These are phyloP conservation scores for Polyommatus iphigenia DNA, from an alignment of 2,888 invertebrate genomes.

Conservation along the genomic window DNA sequence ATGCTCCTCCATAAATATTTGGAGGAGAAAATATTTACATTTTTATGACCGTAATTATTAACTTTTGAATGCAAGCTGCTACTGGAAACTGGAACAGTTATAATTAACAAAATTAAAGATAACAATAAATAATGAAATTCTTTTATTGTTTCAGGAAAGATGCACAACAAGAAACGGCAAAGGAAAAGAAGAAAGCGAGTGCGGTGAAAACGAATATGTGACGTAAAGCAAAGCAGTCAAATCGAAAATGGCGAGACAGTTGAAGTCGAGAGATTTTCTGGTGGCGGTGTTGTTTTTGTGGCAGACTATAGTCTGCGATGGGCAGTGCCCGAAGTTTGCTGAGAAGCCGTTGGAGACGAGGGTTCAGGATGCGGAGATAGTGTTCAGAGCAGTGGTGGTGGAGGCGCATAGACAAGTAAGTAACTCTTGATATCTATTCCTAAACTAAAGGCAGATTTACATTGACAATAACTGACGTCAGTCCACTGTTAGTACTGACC, in stretches of 20 bases:
- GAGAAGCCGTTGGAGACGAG: slow-evolving; percentile 76
- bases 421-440: slow-evolving; percentile 23
- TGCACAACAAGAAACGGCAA: slow-evolving; percentile 68
- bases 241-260: slow-evolving; percentile 57
- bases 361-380: slow-evolving; percentile 76
- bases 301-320: slow-evolving; percentile 75
- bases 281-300: slow-evolving; percentile 67
- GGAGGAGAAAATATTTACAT: neutral
- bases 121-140: slow-evolving; percentile 35
- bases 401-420: slow-evolving; percentile 71
- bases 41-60: neutral
- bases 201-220: slow-evolving; percentile 63
- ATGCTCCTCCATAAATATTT: neutral
- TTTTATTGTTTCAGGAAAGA: slow-evolving; percentile 68
- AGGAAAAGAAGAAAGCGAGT: slow-evolving; percentile 61
- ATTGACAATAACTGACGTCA: too few relatives aligned
- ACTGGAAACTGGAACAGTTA: neutral
- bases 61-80: slow-evolving; percentile 31
- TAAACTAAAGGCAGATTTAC: too few relatives aligned
- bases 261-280: slow-evolving; percentile 58
- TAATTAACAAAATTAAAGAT: neutral
- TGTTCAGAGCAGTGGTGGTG: slow-evolving; percentile 76
- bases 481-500: too few relatives aligned
- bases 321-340: slow-evolving; percentile 75
- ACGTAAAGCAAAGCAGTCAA: slow-evolving; percentile 46